Evolutionary conservation across 2,888 invertebrate species (phyloP), one percentile per base, ranked within the genome.

Genomic region (Parochlus steinenii): DNA sequence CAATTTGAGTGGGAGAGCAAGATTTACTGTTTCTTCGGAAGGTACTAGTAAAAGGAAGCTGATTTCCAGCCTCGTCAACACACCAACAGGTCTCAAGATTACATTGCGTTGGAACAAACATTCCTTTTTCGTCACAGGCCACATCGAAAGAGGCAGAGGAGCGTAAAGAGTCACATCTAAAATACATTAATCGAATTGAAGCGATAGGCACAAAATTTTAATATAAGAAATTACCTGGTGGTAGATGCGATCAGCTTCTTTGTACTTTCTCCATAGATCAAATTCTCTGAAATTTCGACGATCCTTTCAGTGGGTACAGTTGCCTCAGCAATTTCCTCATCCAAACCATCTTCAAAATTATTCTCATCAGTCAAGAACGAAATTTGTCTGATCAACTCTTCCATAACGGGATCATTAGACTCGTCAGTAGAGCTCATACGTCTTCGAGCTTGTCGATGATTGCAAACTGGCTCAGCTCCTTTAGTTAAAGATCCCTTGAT

Each of bases 1-100:
- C 78, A 37, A 85, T 67, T 38, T 76, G 73, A 4, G 80, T 80
- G 28, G 62, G 58, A 54, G 65, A 47, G 48, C 76, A 77, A 30
- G 62, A 58, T 30, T 61, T 62, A 31, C 68, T 64, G 20, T 71
- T 74, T 48, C 57, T 62, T 11, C 58, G 52, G 47, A 76, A 76
- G 6, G 71, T 67, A 40, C 66, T 66, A 0, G 71, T 67, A 10
- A 67, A 63, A 8, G 67, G 62, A 15, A 77, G 48, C 47, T 75
- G 75, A 50, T 76, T 76, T 18, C 78, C 78, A 2, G 82, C 82
- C 39, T 82, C 82, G 53, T 86, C 83, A 3, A 85, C 83, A 53
- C 86, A 86, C 83, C 85, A 85, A 52, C 85, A 85, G 33, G 64
- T 61, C n/a, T 60, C 55, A 0, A 59, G 56, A 15, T 71, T 70